Evolutionary conservation across 2,797 vertebrate species (phyloP).

Genomic region (Argyrosomus regius): DNA sequence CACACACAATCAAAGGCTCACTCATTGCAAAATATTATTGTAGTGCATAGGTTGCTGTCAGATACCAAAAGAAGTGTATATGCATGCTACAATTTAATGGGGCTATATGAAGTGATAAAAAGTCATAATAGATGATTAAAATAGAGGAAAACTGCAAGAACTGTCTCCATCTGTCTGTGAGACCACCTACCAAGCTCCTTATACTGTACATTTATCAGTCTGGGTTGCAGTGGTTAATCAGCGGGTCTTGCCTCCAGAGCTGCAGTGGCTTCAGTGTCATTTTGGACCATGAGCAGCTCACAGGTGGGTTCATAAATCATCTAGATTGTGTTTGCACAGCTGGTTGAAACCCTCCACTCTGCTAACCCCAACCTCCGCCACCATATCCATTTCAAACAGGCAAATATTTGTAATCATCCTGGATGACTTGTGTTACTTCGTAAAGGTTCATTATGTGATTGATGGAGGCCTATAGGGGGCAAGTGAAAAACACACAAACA

Average conservation of each 20-base stretch:
- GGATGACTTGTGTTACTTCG: conserved; percentile 23
- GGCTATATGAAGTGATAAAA: conserved; percentile 44
- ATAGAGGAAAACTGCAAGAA: background rate
- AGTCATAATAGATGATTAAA: conserved; percentile 24
- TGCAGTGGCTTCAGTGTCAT: conserved; percentile 47
- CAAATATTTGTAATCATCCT: conserved; percentile 48
- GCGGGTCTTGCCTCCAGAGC: conserved; percentile 23
- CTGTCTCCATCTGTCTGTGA: conserved; percentile 7
- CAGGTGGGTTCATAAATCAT: conserved; percentile 77
- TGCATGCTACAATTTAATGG: background rate
- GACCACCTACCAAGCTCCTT: conserved; percentile 53
- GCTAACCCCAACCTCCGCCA: conserved; percentile 2
- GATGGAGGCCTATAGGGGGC: conserved; percentile 5
- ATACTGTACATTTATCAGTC: conserved; percentile 41
- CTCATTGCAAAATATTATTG: conserved; percentile 35
- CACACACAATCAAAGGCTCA: conserved; percentile 24
- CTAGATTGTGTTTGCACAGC: conserved; percentile 77
- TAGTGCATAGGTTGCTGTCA: conserved; percentile 14
- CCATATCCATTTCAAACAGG: conserved; percentile 43
- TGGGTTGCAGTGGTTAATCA: conserved; percentile 46
- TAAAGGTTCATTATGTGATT: conserved; percentile 26
- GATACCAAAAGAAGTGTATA: conserved; percentile 14
- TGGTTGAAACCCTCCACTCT: conserved; percentile 53
- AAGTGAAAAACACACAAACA: background rate
- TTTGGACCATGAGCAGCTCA: conserved; percentile 53